phyloP scores from a whole-genome alignment of 2,113 vertebrate genomes.

The Oophaga pumilio region DNA sequence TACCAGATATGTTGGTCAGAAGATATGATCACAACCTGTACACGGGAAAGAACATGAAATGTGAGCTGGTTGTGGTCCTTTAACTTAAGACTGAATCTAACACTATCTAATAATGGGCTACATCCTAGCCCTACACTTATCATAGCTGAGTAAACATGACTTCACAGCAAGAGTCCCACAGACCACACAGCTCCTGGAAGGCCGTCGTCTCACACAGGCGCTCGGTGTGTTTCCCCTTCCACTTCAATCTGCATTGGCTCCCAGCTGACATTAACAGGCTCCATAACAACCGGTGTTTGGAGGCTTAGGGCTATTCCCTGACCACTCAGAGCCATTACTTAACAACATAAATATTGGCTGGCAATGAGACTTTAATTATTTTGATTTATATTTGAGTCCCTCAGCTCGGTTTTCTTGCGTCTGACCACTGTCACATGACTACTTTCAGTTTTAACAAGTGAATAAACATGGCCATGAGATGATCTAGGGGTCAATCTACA shows the following conservation, averaged over 20 bases:
- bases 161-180: conserved; percentile 11
- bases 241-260: conserved; percentile 41
- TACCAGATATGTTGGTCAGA: background rate
- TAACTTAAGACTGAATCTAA: background rate
- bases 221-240: conserved; percentile 45
- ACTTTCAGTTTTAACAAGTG: background rate
- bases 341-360: conserved; percentile 53
- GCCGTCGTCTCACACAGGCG: conserved; percentile 1
- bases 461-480: background rate
- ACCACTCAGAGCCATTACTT: conserved; percentile 54
- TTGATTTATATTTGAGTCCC: conserved; percentile 42
- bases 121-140: background rate
- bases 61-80: background rate
- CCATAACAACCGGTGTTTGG: conserved; percentile 38
- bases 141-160: conserved; percentile 22
- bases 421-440: conserved; percentile 1
- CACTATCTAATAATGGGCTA: conserved; percentile 19
- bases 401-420: conserved; percentile 16
- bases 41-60: background rate
- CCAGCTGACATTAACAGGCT: conserved; percentile 50
- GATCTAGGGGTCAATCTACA: background rate
- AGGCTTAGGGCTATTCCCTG: conserved; percentile 51
- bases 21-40: background rate
- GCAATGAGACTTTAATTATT: conserved; percentile 42
- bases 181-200: conserved; percentile 48